Conservation (phyloP, 2,888 invertebrate genomes). For the Zygaena filipendulae region DNA sequence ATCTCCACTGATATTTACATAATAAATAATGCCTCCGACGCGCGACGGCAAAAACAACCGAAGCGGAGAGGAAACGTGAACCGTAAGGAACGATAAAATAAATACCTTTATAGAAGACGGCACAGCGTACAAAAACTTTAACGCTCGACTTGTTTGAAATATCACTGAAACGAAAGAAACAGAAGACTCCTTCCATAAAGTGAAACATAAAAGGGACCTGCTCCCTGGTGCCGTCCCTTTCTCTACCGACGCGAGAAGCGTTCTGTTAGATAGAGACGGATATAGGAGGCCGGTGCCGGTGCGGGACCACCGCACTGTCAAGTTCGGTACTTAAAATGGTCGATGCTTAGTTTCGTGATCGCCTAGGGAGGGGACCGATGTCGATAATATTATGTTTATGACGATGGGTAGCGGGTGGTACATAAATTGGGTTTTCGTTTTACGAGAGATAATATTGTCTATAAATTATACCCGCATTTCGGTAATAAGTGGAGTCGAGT, state of each 20-base stretch:
- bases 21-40: too few relatives aligned
- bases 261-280: conserved; percentile 24
- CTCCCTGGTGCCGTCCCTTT: conserved; percentile 28
- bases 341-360: conserved; percentile 64
- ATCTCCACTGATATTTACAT: too few relatives aligned
- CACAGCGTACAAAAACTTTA: too few relatives aligned
- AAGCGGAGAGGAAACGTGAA: too few relatives aligned
- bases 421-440: conserved; percentile 62
- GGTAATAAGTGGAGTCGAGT: conserved; percentile 45
- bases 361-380: conserved; percentile 61
- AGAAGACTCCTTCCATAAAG: conserved; percentile 38
- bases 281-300: conserved; percentile 14
- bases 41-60: too few relatives aligned
- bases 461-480: conserved; percentile 52
- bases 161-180: conserved; percentile 36
- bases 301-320: conserved; percentile 39
- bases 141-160: too few relatives aligned
- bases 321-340: conserved; percentile 59
- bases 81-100: too few relatives aligned
- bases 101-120: too few relatives aligned
- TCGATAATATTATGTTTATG: conserved; percentile 66
- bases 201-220: conserved; percentile 47
- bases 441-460: conserved; percentile 52
- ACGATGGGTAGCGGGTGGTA: conserved; percentile 39
- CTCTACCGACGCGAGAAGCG: conserved; percentile 18